Conservation (phyloP, 2,113 vertebrate genomes). For the Bos indicus region DNA sequence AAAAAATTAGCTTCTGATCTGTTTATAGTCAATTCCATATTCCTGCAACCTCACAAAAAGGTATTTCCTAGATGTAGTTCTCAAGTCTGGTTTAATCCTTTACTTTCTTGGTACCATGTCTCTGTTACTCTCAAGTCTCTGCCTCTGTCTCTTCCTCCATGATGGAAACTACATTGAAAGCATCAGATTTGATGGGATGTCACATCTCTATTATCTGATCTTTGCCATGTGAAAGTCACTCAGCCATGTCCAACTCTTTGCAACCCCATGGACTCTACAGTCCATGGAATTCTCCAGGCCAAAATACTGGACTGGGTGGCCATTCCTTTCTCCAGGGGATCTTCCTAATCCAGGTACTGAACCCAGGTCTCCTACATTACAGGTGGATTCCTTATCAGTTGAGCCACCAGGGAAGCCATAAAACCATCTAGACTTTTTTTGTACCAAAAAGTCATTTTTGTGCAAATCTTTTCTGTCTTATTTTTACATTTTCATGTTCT, state of each 20-base stretch:
- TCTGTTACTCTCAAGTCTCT: background rate
- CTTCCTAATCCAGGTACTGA: background rate
- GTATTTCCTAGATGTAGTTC: background rate
- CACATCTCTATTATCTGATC: background rate
- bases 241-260: rapidly evolving
- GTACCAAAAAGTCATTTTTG: background rate
- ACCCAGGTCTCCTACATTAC: background rate
- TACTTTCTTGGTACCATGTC: background rate
- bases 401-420: background rate
- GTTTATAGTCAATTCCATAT: background rate
- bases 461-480: background rate
- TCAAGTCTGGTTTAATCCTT: background rate
- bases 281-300: background rate
- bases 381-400: background rate
- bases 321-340: background rate
- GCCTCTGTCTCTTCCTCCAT: background rate
- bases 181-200: background rate
- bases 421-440: background rate
- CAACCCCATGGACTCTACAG: background rate
- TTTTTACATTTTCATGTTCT: background rate
- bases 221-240: background rate
- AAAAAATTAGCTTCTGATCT: background rate
- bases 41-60: background rate
- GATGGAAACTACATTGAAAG: background rate
- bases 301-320: background rate